Conservation (phyloP, 1,140 invertebrate species). For the Branchinecta lindahli region DNA sequence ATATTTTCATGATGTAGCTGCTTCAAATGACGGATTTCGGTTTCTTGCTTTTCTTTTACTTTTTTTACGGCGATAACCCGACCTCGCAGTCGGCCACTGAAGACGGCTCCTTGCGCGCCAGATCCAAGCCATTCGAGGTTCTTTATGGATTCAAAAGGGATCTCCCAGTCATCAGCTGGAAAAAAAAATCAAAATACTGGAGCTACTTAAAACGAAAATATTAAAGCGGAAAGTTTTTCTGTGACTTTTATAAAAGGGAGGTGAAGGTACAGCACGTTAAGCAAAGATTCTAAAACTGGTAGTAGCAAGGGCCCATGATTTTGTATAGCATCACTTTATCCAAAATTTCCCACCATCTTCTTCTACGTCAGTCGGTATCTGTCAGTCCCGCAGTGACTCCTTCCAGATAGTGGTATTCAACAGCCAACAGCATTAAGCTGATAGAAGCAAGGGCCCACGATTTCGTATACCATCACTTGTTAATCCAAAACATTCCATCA, state of each 20-base stretch:
- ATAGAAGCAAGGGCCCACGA: too few species aligned
- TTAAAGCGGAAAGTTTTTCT: not conserved
- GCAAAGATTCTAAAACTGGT: too few species aligned
- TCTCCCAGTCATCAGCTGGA: slow-evolving; percentile 72
- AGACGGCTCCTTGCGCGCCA: slow-evolving; percentile 91
- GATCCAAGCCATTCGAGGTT: slow-evolving; percentile 84
- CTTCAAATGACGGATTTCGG: slow-evolving; percentile 80
- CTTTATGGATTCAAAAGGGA: slow-evolving; percentile 79
- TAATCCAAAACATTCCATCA: too few species aligned
- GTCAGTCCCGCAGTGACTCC: too few species aligned
- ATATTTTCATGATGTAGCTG: slow-evolving; percentile 95
- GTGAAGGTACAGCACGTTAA: not conserved
- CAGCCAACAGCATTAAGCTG: too few species aligned
- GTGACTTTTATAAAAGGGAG: not conserved
- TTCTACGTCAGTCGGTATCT: too few species aligned
- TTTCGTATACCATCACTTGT: too few species aligned
- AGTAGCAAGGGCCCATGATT: too few species aligned
- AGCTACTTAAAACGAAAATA: not conserved
- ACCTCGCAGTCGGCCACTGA: slow-evolving; percentile 65
- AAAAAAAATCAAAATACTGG: slow-evolving; percentile 20
- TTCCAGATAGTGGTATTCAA: too few species aligned
- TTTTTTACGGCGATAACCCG: slow-evolving; percentile 91
- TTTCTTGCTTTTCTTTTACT: slow-evolving; percentile 79
- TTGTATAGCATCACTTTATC: too few species aligned
- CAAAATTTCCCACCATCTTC: too few species aligned